Evolutionary conservation across 23 tunicate species (phyloP).

Genomic region (Ascidia mentula): DNA sequence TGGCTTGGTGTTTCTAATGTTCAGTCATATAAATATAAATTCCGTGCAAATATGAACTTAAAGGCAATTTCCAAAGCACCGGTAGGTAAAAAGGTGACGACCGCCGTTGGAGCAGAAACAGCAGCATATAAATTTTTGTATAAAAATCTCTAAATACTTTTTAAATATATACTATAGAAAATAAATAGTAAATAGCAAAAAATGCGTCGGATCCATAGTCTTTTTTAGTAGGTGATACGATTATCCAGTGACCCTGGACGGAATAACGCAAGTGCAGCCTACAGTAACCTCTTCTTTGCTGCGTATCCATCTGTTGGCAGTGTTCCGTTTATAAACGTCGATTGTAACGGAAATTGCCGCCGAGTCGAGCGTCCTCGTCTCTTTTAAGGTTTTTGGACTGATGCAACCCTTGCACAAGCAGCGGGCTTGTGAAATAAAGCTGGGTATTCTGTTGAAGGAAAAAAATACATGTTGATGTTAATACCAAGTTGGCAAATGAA

Average conservation of each 20-base stretch:
- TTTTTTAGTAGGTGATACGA: background rate
- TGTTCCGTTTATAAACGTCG: background rate
- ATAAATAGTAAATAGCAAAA: background rate
- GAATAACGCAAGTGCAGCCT: background rate
- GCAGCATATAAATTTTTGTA: background rate
- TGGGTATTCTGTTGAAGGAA: slow-evolving; percentile 30
- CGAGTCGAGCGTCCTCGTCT: background rate
- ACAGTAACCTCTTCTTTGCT: background rate
- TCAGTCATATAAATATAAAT: no score
- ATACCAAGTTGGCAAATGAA: background rate
- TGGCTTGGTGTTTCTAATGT: no score
- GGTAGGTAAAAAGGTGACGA: no score
- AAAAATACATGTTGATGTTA: background rate
- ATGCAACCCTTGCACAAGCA: slow-evolving; percentile 42
- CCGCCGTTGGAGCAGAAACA: no score
- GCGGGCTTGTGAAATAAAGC: slow-evolving; percentile 18
- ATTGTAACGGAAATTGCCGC: background rate
- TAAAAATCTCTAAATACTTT: background rate
- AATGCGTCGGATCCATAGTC: background rate
- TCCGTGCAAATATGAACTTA: background rate
- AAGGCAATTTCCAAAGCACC: background rate
- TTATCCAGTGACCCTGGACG: background rate
- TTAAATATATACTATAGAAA: background rate
- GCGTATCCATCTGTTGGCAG: background rate
- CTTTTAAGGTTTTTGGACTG: background rate